Evolutionary conservation across 2,797 vertebrate species (phyloP), one percentile per base, ranked within the genome.

Genomic region (Carcharodon carcharias): DNA sequence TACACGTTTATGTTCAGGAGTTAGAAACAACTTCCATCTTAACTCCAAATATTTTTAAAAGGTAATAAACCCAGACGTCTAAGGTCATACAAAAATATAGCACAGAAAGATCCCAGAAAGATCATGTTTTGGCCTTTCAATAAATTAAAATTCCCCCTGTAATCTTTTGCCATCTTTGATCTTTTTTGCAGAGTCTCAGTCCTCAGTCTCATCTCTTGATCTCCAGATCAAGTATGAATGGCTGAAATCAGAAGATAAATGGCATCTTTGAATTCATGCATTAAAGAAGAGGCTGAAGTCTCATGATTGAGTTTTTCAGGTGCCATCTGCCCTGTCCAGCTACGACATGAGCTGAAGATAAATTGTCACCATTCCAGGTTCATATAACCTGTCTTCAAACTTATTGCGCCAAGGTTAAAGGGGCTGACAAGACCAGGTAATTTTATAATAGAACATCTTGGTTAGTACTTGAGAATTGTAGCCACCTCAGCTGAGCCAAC

Each of bases 251-350:
- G n/a, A 93, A 93, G 61, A 93, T 93, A 67, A 93, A 93, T 26
- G 61, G 91, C 61, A 93, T 40, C 61, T 93, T 93, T 67, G 63
- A 93, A 67, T 91, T 93, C n/a, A 40, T 45, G 35, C 91, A 67
- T 67, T 93, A 93, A 93, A 93, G n/a, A 67, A 35, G 1, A 65
- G 61, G 61, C 8, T 93, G 61, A 28, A 67, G 21, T 45, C 35
- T 45, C 18, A 67, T 93, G 91, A 67, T 93, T 93, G 91, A 65
- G 89, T 65, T 92, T 65, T 40, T 21, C 61, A 67, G 18, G 61
- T 67, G n/a, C 89, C 89, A 92, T 18, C 31, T 92, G 89, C 89
- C 35, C 9, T 67, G 91, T n/a, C 91, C 91, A 93, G 28, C 35
- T 45, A 23, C 23, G 3, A 65, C 61, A 26, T 45, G 61, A 23